Base-by-base conservation (phyloP, 2,113 vertebrate genomes). In the Pavo muticus region DNA sequence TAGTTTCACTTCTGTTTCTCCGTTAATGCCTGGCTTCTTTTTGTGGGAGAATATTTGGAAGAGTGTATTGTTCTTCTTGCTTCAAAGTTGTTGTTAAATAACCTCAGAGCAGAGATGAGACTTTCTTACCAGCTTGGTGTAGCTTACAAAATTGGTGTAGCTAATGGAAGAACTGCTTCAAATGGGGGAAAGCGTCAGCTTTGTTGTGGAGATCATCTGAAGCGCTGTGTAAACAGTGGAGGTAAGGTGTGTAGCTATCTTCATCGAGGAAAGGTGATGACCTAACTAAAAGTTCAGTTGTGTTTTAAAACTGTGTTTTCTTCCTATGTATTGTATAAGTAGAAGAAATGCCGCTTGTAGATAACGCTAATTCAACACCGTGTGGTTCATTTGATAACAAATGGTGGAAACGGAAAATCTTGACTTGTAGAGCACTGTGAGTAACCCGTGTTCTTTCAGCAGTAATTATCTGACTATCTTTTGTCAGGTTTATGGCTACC, bases 401-500 rank as follows among this genome's bases (percentile, higher is more conserved):
- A 30, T 72, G 40, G 7, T 67, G 18, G 15, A 91, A 83, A 91
- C 40, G 12, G 47, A 75, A 60, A 50, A 18, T 63, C 23, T 84
- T 60, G 35, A 73, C 44, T 83, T 16, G 17, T 47, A 40, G 35
- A 81, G 74, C 10, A 1, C 18, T 40, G 6, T 88, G 65, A 77
- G 65, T 83, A 77, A 45, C 16, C 6, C 1, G 1, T 75, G 20
- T 78, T 32, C 48, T 89, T 94, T 87, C 79, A 82, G 56, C 40
- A 94, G 29, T 94, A 88, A 88, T 88, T 86, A 52, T 95, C 74
- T 92, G 32, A 40, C 60, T 91, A 4, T 94, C 70, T 97, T 95
- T 96, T 95, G 30, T 39, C 96, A 99, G 99, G 98, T 99, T 99
- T 95, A 99, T 99, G 99, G 99, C 99, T 96, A 99, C 99, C 39